Base-by-base conservation (phyloP, 2,113 vertebrate genomes). In the Panthera tigris region DNA sequence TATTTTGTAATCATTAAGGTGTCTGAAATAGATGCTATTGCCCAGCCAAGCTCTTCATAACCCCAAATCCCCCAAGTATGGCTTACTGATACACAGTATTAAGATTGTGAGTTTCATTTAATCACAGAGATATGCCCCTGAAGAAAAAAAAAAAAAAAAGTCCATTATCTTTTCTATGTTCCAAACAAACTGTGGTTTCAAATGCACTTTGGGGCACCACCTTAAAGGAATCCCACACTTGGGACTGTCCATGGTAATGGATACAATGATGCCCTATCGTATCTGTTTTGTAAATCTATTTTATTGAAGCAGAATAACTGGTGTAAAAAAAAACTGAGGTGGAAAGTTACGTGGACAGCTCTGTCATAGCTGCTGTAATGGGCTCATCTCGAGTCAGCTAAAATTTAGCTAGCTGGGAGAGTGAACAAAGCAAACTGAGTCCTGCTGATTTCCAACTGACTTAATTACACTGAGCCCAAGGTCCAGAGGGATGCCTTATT, bases 391-490 rank as follows among this genome's bases (percentile, higher is more conserved):
- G 71, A 95, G 84, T 76, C 90, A 95, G 84, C 69, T 87, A 33
- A 76, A 89, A 89, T 57, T 79, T 71, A 81, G 88, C 81, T n/a
- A 8, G 14, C 5, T 74, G 48, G 52, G 25, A 71, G 12, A 73
- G 10, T 39, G 73, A 73, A 85, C 55, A 82, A 95, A 94, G 82
- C 76, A 78, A 95, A 93, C 48, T 50, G 39, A 50, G 89, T 85
- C 31, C 78, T 86, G 82, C 61, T 95, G 86, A 96, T 78, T 78
- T 95, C 85, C 84, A 95, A 57, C n/a, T 55, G 13, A 85, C 66
- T 86, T 92, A 93, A 93, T 87, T 80, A 76, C 66, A 86, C 19
- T 52, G 81, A 76, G 86, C 29, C 65, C 65, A 87, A 92, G 50
- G 73, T 36, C 48, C 89, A 52, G 87, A 84, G 69, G 23, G 29